Base-by-base conservation (phyloP, 2,113 vertebrate species). In the Ondatra zibethicus region DNA sequence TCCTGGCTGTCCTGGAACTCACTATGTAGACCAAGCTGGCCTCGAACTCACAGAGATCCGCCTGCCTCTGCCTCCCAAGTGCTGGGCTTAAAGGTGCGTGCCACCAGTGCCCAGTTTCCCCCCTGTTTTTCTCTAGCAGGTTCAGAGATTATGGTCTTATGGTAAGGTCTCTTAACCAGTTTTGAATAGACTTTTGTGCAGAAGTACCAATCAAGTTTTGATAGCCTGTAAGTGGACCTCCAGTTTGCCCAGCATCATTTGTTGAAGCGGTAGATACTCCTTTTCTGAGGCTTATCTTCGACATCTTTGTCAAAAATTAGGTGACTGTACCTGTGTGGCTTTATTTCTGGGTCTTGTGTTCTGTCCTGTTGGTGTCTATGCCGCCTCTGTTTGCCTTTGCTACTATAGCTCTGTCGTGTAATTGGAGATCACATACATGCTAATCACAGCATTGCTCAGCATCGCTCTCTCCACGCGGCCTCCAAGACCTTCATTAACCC, bases 401-500 rank as follows among this genome's bases (percentile, higher is more conserved):
- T 52, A 29, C 23, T 10, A 10, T 52, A 33, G 47, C 66, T 33
- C 65, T 55, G 45, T 23, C 5, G 4, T 36, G 33, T 52, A n/a
- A 25, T 70, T 70, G 50, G 65, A 87, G 45, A 47, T 86, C 29
- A 66, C 12, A 29, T 47, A 23, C 33, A 50, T 23, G 1, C 31
- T 1, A 7, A n/a, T n/a, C n/a, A 11, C 31, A 70, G 66, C 21
- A 7, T 0, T 29, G 36, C 16, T 58, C 21, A 88, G 66, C 21
- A 13, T 0, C 6, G 7, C 16, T 52, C 66, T 82, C 23, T 14
- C 66, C 47, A 14, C 6, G 3, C 12, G 31, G 25, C 39, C 10
- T 78, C 68, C 0, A 1, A 39, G 39, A 27, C 84, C 11, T 5
- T 12, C 10, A 7, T 9, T 19, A 0, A 33, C 66, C 45, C 2